These are phyloP conservation scores for Tetragnatha montana DNA, from an alignment of 2,888 invertebrate genomes.

Conservation along the genomic window DNA sequence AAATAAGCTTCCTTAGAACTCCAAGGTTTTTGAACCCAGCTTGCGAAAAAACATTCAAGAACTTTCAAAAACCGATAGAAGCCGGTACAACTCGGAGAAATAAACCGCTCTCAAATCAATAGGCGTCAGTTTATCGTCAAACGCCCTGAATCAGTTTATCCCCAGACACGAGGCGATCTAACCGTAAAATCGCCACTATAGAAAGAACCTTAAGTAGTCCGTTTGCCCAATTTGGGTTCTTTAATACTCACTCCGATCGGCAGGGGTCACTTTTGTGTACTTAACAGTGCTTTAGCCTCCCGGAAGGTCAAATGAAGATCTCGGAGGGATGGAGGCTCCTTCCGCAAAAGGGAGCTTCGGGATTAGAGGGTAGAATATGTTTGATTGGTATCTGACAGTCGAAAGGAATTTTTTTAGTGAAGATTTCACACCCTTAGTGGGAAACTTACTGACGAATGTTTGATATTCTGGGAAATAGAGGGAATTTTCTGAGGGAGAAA, in stretches of 20 bases:
- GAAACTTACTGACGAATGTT: too few species aligned
- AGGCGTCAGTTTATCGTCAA: conserved; percentile 14
- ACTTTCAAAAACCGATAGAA: conserved; percentile 3
- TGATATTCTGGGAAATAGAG: too few species aligned
- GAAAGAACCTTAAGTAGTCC: conserved; percentile 30
- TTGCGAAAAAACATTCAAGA: neutral
- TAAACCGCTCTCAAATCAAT: neutral
- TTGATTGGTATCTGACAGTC: conserved; percentile 16
- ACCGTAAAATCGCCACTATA: conserved; percentile 36
- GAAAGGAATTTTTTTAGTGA: neutral
- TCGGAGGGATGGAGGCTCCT: conserved; percentile 1
- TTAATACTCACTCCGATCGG: conserved; percentile 22
- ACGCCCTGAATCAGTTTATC: conserved; percentile 12
- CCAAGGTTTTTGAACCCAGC: conserved; percentile 19
- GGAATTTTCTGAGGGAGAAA: neutral
- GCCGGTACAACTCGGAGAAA: neutral
- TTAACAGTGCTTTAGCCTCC: conserved; percentile 41
- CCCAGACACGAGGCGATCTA: conserved; percentile 7
- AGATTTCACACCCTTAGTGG: neutral
- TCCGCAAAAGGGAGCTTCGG: conserved; percentile 13
- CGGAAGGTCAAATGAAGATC: conserved; percentile 45
- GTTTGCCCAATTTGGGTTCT: conserved; percentile 29
- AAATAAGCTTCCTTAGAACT: conserved; percentile 14
- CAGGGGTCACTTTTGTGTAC: conserved; percentile 40
- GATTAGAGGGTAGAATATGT: conserved; percentile 46